Evolutionary conservation across 2,797 vertebrate species (phyloP), one percentile per base, ranked within the genome.

Genomic region (Anisognathus igniventris): DNA sequence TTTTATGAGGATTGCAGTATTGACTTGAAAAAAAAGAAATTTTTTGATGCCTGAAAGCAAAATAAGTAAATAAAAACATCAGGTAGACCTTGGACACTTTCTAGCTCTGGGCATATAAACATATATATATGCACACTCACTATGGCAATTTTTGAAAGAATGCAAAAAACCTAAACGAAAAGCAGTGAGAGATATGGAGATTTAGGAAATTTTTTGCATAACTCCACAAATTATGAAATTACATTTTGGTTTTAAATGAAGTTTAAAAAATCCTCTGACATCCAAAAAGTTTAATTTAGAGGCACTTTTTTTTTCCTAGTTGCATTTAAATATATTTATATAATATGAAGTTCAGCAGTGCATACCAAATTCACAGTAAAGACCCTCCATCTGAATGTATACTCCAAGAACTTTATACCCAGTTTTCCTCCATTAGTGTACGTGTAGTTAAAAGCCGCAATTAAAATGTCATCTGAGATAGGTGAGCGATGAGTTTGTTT

Each of bases 401-500:
- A 24, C 23, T 54, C 16, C 3, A 35, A 72, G 61, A 90, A 70
- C 44, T 79, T 89, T 88, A 50, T 66, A 56, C 45, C 71, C 21
- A 27, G 7, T 86, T 92, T 90, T 93, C 20, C 39, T 89, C 86
- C 60, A 73, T 90, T 91, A 87, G 42, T 2, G 6, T 54, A 27
- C 0, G 10, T 80, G 67, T 67, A 57, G 71, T 79, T 95, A 96
- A 95, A 92, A 93, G 74, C 77, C 90, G 31, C 74, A 94, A 86
- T 95, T 96, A 95, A 96, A 87, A 91, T 74, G 80, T 93, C 64
- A 93, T 78, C 39, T 87, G 64, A 89, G 64, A 90, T 95, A 93
- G 80, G 77, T 60, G 83, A 94, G 93, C 90, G 39, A 45, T 90
- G 71, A 76, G 88, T 84, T 94, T 84, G n/a, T 81, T 86, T 45